These are phyloP conservation scores for Leptopilina myrica DNA, from an alignment of 2,888 invertebrate species.

Conservation along the genomic window DNA sequence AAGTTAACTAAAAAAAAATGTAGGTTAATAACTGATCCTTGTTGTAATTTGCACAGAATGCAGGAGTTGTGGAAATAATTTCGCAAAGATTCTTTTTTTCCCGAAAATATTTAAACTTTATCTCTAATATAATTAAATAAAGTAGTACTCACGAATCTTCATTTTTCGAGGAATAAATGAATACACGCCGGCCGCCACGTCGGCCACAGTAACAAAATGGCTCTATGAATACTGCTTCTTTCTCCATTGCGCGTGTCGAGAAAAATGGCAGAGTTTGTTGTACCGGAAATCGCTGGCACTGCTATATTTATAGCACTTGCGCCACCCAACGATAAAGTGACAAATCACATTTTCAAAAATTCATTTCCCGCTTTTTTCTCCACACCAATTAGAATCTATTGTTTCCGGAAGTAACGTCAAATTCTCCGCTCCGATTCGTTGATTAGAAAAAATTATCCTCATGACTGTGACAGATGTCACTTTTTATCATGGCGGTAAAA, in stretches of 20 bases:
- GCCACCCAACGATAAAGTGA: neutral
- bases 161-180: constrained; percentile 57
- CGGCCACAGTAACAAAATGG: constrained; percentile 71
- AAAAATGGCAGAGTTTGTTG: constrained; percentile 67
- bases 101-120: neutral
- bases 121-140: neutral
- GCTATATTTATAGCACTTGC: neutral
- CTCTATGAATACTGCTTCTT: constrained; percentile 55
- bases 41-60: neutral
- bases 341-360: neutral
- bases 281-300: constrained; percentile 62
- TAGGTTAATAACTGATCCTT: constrained; percentile 21
- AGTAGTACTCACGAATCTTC: constrained; percentile 66
- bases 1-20: neutral
- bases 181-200: constrained; percentile 71
- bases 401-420: neutral
- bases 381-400: neutral
- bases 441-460: no score
- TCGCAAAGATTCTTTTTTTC: neutral
- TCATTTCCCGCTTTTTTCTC: constrained; percentile 25
- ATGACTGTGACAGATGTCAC: no score
- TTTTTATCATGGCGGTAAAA: no score
- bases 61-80: neutral
- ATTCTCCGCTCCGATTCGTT: no score
- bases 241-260: constrained; percentile 71